Evolutionary conservation across 2,888 invertebrate species (phyloP), one percentile per base, ranked within the genome.

Genomic region (Hecatera dysodea): DNA sequence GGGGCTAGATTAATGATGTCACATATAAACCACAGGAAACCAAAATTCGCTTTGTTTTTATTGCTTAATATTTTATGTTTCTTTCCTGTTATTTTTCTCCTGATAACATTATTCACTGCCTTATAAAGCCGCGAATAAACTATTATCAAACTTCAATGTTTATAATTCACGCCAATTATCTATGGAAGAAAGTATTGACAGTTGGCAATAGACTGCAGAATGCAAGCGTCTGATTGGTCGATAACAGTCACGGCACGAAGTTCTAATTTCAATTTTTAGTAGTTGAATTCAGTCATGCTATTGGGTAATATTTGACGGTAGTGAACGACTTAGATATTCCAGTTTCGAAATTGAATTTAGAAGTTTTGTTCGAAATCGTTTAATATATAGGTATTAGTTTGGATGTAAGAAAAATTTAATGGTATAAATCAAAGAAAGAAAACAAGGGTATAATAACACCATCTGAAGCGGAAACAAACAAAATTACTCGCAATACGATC

Each of bases 1-100:
- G 66, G 50, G 68, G 72, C 74, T 89, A 93, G 94, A 95, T 95
- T 94, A 94, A 95, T 94, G 93, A 90, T 83, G 78, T 83, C 80
- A 80, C 84, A 87, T 86, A 87, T 82, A 85, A 90, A 92, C 91
- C 90, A 82, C 89, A 81, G 83, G 86, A 85, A 86, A 90, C 91
- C 86, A 77, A 89, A 91, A 91, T 90, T 89, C 88, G 88, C 86
- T 88, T 87, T 88, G 83, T 91, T 92, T 94, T 93, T 92, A 93
- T 93, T 91, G 72, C 67, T 56, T 29, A 55, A 67, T 68, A 65
- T 80, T 59, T 66, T 63, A 70, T 72, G 29, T 53, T 62, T 69
- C 22, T 57, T 53, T 81, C 57, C 42, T 6, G 44, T 29, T 33
- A n/a, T 65, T 46, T 57, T 77, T 39, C 42, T 48, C 15, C 12